phyloP scores from a whole-genome alignment of 2,888 invertebrate genomes.

The Amphipoea oculea region DNA sequence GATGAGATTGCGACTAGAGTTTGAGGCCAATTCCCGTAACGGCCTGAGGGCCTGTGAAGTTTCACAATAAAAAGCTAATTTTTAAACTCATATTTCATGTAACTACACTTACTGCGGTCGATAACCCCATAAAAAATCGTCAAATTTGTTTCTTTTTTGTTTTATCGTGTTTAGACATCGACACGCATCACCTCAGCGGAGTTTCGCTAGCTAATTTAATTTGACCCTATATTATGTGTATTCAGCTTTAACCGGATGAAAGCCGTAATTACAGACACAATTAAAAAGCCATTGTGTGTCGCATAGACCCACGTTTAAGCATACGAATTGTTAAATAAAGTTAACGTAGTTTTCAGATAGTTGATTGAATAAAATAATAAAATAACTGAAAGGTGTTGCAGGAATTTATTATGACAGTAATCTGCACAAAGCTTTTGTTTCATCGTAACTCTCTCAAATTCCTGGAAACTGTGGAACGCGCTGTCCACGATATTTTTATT shows the following conservation, averaged over 20 bases:
- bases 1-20: no score
- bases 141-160: background rate
- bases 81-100: background rate
- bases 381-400: background rate
- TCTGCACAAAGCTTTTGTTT: background rate
- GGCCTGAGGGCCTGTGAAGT: background rate
- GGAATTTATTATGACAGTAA: background rate
- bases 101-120: background rate
- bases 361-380: background rate
- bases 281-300: no score
- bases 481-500: no score
- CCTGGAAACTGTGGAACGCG: background rate
- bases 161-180: background rate
- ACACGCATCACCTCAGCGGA: background rate
- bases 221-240: background rate
- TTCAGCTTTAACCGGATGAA: background rate
- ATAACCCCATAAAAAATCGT: no score
- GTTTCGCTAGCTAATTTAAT: background rate
- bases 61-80: background rate
- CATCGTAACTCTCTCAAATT: background rate
- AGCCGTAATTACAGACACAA: no score
- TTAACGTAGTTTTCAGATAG: background rate
- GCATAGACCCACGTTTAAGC: no score
- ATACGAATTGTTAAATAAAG: background rate
- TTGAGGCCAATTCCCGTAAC: no score